Evolutionary conservation across 2,888 invertebrate species (phyloP).

Genomic region (Caenorhabditis parvicauda): DNA sequence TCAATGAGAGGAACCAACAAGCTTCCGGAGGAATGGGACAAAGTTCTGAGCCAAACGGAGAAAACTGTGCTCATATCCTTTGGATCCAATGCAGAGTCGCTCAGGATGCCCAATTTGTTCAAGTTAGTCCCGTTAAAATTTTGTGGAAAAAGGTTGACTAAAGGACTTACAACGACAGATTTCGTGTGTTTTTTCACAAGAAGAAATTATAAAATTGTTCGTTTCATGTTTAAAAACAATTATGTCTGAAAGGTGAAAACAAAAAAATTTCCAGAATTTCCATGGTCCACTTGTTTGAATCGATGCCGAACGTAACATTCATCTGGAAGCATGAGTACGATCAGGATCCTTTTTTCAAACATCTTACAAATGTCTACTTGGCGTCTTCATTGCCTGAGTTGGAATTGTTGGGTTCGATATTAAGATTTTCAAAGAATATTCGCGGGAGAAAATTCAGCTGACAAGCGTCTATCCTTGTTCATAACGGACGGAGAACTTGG

Average conservation of each 20-base stretch:
- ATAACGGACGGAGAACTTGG: no score
- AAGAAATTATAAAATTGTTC: no score
- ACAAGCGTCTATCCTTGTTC: no score
- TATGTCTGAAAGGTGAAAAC: no score
- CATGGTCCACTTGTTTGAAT: constrained; percentile 10
- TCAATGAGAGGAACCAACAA: constrained; percentile 3
- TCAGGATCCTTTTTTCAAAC: constrained; percentile 9
- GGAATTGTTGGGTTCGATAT: constrained; percentile 35
- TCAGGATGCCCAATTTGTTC: constrained; percentile 12
- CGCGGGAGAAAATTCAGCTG: no score
- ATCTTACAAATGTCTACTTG: constrained; percentile 29
- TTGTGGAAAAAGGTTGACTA: no score
- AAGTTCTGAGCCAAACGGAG: constrained; percentile 6
- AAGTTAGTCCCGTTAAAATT: no score
- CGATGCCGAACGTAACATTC: constrained; percentile 31
- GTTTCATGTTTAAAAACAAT: no score
- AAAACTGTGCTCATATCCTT: constrained; percentile 16
- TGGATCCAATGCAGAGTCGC: constrained; percentile 11
- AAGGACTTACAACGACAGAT: no score
- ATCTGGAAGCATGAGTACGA: constrained; percentile 41
- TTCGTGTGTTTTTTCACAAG: no score
- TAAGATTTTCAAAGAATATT: neutral
- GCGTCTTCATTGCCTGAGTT: constrained; percentile 43
- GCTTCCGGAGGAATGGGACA: constrained; percentile 18
- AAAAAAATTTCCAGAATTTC: constrained; percentile 13